Percentiles rank a stretch among this genome's conserved stretches.
Evolutionary conservation across 64 coral and sea anemone genomes (phyloP).

Genomic region (Montipora efflorescens): DNA sequence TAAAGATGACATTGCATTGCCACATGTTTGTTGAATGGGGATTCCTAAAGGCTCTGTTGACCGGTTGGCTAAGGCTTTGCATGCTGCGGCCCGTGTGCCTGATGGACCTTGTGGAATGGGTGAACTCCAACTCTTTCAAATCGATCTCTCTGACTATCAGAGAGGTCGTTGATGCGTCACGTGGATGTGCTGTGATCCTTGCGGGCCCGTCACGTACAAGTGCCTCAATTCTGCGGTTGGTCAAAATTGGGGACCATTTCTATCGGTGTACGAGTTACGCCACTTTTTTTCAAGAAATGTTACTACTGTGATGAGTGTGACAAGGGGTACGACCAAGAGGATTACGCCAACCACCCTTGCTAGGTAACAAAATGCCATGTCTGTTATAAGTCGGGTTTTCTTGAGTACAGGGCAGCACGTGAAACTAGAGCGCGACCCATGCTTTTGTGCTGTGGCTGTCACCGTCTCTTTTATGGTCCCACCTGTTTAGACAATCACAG

Average conservation of each 20-base stretch:
- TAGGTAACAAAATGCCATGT: not conserved
- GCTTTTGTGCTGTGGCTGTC: not conserved
- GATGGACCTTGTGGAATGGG: not conserved
- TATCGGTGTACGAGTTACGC: not conserved
- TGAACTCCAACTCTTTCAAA: not conserved
- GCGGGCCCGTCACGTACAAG: not conserved
- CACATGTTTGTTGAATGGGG: too few relatives aligned
- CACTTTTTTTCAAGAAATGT: not conserved
- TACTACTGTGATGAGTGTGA: not conserved
- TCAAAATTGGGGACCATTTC: not conserved
- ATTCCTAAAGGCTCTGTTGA: not conserved
- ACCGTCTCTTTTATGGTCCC: not conserved
- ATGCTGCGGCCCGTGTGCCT: not conserved
- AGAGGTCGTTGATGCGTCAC: not conserved
- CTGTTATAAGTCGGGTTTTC: not conserved
- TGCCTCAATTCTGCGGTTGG: not conserved
- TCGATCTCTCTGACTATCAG: not conserved
- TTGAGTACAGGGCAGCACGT: not conserved
- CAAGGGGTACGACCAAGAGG: not conserved
- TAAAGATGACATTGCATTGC: too few relatives aligned
- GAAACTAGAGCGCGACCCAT: not conserved
- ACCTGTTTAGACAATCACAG: not conserved
- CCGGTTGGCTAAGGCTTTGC: not conserved
- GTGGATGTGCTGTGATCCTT: not conserved
- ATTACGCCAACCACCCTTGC: not conserved